Conservation (phyloP, 2,113 vertebrate species). For the Pseudonaja textilis region DNA sequence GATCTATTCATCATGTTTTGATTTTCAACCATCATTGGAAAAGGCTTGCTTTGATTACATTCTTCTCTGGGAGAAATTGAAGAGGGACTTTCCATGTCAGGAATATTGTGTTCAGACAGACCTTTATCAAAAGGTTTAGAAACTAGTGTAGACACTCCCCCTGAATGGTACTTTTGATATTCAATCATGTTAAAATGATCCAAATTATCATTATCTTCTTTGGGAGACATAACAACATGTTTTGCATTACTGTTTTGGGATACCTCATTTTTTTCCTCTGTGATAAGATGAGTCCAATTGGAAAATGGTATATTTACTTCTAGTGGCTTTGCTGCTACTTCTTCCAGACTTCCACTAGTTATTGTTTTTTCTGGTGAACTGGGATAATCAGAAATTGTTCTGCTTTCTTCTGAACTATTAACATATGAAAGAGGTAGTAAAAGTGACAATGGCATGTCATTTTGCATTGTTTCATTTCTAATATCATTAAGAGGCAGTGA, state of each 20-base stretch:
- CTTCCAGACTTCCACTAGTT: constrained; percentile 31
- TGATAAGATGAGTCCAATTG: constrained; percentile 17
- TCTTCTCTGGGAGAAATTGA: constrained; percentile 37
- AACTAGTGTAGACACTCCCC: constrained; percentile 19
- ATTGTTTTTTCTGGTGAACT: constrained; percentile 36
- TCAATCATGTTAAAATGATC: constrained; percentile 22
- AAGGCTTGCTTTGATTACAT: constrained; percentile 42
- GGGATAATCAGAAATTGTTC: constrained; percentile 29
- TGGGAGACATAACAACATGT: constrained; percentile 34
- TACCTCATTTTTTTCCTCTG: constrained; percentile 19
- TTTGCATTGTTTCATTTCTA: constrained; percentile 55
- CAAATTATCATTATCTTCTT: constrained; percentile 39
- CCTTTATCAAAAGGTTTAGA: not conserved
- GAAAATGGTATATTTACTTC: constrained; percentile 12
- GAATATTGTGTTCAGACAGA: constrained; percentile 3
- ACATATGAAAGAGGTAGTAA: not conserved
- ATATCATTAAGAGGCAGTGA: constrained; percentile 44
- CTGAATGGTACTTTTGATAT: constrained; percentile 2
- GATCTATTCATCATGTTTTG: constrained; percentile 24
- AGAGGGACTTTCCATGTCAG: not conserved
- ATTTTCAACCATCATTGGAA: constrained; percentile 17
- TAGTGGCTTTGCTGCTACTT: constrained; percentile 20
- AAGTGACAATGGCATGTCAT: constrained; percentile 40
- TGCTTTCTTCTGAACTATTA: constrained; percentile 39
- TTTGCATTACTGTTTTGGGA: constrained; percentile 15